Evolutionary conservation across 2,113 vertebrate species (phyloP).

Genomic region (Mystacornis crossleyi): DNA sequence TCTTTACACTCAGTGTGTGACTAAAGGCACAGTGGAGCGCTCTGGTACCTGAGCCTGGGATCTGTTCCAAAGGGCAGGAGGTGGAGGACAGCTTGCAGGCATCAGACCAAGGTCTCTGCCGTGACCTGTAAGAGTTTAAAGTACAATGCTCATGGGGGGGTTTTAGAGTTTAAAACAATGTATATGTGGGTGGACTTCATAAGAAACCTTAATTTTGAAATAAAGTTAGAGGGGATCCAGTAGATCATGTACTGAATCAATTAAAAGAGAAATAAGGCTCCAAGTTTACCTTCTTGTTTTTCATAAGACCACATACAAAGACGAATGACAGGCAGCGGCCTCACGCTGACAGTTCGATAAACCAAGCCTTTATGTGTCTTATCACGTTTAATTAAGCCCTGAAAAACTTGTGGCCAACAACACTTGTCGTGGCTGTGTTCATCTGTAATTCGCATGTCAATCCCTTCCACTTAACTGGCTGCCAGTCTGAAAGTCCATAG

Average conservation of each 20-base stretch:
- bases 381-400: slow-evolving; percentile 34
- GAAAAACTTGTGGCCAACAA: background rate
- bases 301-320: background rate
- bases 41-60: background rate
- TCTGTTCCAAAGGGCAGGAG: background rate
- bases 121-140: background rate
- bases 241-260: background rate
- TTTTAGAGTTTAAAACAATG: background rate
- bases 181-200: background rate
- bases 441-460: slow-evolving; percentile 41
- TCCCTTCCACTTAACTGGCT: background rate
- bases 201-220: background rate
- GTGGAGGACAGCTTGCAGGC: background rate
- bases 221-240: background rate
- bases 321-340: background rate
- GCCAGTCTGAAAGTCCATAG: background rate
- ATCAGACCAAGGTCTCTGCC: background rate
- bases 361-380: slow-evolving; percentile 25
- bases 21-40: background rate
- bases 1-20: background rate
- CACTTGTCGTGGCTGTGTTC: background rate
- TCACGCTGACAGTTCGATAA: background rate
- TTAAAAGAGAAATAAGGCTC: background rate
- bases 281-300: background rate
- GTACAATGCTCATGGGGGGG: background rate